Conservation (phyloP, 2,113 vertebrate genomes). For the Chrysochloris asiatica region DNA sequence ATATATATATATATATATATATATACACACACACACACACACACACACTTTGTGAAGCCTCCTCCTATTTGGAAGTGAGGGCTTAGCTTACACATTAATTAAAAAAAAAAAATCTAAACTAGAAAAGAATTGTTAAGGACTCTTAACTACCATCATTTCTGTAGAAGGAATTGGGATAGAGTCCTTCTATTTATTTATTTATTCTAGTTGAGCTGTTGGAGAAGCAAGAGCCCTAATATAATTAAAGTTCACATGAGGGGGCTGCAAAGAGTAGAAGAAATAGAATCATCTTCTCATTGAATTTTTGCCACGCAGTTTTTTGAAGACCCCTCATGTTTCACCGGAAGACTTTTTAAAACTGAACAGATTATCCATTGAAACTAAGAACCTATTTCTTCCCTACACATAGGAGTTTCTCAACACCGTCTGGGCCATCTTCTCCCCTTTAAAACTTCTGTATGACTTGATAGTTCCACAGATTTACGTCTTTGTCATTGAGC, state of each 20-base stretch:
- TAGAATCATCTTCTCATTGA: too few relatives aligned
- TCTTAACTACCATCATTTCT: not conserved
- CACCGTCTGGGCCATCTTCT: not conserved
- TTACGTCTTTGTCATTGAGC: not conserved
- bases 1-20: too few relatives aligned
- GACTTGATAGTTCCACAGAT: not conserved
- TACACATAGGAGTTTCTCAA: not conserved
- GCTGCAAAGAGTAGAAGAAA: too few relatives aligned
- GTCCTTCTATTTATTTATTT: not conserved
- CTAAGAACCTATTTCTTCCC: not conserved
- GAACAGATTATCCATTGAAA: not conserved
- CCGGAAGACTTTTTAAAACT: not conserved
- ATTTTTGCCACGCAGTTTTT: too few relatives aligned
- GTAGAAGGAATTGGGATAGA: not conserved
- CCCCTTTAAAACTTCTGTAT: too few relatives aligned
- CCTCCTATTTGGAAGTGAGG: not conserved
- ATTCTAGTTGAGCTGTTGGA: not conserved
- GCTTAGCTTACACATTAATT: not conserved
- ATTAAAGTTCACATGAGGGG: too few relatives aligned
- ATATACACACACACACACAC: too few relatives aligned
- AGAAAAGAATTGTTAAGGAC: not conserved
- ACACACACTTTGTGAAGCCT: too few relatives aligned
- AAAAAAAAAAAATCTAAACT: not conserved
- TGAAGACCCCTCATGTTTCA: not conserved
- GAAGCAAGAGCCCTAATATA: not conserved